Conservation (phyloP, 2,113 vertebrate species). For the Petroica traversi region DNA sequence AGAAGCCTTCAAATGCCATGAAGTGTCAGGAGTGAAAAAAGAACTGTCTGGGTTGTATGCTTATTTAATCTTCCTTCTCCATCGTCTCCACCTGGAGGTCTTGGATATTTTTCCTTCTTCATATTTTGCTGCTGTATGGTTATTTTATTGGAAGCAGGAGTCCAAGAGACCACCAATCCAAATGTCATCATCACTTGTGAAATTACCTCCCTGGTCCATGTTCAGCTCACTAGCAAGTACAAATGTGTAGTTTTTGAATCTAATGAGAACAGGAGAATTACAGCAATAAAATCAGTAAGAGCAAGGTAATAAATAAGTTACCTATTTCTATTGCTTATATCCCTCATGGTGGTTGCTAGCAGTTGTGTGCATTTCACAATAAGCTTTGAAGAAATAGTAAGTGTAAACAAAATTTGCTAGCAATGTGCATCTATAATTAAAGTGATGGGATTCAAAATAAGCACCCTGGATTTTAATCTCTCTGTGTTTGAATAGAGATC, state of each 20-base stretch:
- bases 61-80: background rate
- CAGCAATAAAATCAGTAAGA: background rate
- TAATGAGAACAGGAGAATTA: background rate
- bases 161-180: background rate
- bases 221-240: background rate
- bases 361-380: background rate
- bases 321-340: background rate
- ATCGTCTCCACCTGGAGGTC: background rate
- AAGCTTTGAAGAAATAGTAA: background rate
- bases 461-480: background rate
- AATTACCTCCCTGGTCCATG: background rate
- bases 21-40: background rate
- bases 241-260: background rate
- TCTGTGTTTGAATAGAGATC: background rate
- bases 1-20: constrained; percentile 18
- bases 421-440: background rate
- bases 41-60: background rate
- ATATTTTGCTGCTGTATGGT: background rate
- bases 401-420: background rate
- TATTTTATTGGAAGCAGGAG: background rate
- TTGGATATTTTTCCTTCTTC: background rate
- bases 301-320: background rate
- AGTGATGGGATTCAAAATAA: background rate
- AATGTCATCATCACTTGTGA: background rate
- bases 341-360: background rate